Evolutionary conservation across 2,797 vertebrate genomes (phyloP).

Genomic region (Pipistrellus nathusii): DNA sequence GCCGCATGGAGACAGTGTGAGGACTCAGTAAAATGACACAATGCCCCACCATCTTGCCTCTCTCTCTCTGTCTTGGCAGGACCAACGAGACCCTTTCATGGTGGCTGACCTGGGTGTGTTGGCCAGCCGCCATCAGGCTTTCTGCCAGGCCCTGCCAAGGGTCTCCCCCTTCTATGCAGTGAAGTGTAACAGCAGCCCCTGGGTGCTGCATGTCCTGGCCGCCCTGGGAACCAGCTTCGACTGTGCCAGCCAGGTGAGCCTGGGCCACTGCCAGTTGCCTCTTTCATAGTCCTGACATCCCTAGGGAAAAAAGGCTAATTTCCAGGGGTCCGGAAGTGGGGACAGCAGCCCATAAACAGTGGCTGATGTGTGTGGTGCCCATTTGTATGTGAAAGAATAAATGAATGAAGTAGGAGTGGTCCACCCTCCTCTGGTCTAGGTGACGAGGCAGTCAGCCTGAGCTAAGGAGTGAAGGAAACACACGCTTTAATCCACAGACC

Average conservation of each 20-base stretch:
- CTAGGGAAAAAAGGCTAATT: background rate
- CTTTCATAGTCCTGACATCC: background rate
- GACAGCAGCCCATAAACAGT: background rate
- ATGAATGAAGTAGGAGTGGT: background rate
- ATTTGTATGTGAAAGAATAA: background rate
- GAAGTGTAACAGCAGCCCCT: constrained; percentile 77
- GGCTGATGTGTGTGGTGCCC: background rate
- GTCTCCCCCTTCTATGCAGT: constrained; percentile 81
- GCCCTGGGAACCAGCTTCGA: constrained; percentile 79
- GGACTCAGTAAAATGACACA: background rate
- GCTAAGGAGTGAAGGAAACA: background rate
- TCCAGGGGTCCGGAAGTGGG: background rate
- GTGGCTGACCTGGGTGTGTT: constrained; percentile 68
- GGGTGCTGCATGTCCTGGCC: constrained; percentile 72
- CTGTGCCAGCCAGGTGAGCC: constrained; percentile 83
- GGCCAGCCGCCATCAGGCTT: constrained; percentile 62
- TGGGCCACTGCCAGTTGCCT: background rate
- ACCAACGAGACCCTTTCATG: constrained; percentile 70
- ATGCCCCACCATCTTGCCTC: background rate
- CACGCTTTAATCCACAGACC: background rate
- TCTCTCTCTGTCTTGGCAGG: constrained; percentile 23
- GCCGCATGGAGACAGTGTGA: background rate
- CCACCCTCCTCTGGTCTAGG: accelerated
- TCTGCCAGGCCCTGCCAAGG: constrained; percentile 67
- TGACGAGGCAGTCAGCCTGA: background rate